These are phyloP conservation scores for Enteromius argenteus DNA, from an alignment of 2,797 vertebrate species.

Conservation along the genomic window DNA sequence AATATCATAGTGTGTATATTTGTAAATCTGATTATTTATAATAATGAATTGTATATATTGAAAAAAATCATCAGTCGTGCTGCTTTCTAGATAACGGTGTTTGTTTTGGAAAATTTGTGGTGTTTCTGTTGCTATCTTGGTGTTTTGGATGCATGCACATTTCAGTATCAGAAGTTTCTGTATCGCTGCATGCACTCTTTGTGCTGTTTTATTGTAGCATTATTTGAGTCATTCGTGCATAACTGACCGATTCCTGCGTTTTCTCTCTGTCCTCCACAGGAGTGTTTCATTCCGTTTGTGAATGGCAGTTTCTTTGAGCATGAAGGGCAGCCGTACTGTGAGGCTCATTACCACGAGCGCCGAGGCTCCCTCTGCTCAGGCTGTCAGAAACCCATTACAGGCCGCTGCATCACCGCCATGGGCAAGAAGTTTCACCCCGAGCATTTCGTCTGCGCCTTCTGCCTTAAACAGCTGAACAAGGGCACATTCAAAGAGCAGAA, in stretches of 20 bases:
- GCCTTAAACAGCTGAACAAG: conserved; percentile 99
- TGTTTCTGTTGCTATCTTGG: not conserved
- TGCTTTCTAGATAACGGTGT: not conserved
- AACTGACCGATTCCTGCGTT: not conserved
- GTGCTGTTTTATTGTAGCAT: not conserved
- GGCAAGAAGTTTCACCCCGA: conserved; percentile 98
- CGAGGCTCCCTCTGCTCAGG: conserved; percentile 96
- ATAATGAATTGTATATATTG: not conserved
- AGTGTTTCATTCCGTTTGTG: conserved; percentile 96
- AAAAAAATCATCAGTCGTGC: not conserved
- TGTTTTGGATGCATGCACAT: not conserved
- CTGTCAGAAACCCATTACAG: conserved; percentile 98
- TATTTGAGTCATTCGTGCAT: not conserved
- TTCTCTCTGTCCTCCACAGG: conserved; percentile 74
- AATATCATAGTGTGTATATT: not conserved
- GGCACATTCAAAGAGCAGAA: conserved; percentile 99
- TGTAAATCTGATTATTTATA: not conserved
- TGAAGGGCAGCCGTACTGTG: conserved; percentile 96
- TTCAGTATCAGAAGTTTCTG: not conserved
- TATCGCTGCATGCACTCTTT: not conserved
- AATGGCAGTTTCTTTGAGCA: conserved; percentile 99
- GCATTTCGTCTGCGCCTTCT: conserved; percentile 99
- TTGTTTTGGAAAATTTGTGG: not conserved
- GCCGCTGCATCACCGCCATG: conserved; percentile 99
- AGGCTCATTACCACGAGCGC: conserved; percentile 97